Conservation (phyloP, 2,797 vertebrate species). For the Mus caroli region DNA sequence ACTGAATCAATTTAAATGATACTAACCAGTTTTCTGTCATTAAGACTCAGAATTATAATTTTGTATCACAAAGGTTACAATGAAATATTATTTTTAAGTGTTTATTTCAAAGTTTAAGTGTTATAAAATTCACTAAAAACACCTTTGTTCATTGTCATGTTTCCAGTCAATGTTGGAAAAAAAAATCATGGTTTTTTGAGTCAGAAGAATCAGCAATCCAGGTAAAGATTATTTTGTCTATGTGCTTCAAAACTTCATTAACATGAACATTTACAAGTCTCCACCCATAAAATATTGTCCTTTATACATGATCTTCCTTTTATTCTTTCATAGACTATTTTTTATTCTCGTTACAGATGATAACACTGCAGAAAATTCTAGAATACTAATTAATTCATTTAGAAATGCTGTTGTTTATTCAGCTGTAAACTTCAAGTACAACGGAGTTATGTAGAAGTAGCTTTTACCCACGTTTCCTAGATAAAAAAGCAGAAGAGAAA, state of each 20-base stretch:
- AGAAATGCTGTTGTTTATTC: constrained; percentile 65
- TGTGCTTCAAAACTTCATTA: neutral
- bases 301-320: neutral
- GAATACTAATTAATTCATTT: constrained; percentile 52
- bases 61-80: neutral
- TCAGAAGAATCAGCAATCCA: neutral
- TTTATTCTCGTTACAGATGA: neutral
- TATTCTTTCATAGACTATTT: neutral
- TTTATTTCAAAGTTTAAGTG: neutral
- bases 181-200: neutral
- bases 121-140: neutral
- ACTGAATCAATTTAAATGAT: neutral
- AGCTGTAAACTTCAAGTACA: constrained; percentile 28
- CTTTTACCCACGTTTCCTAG: constrained; percentile 28
- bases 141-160: neutral
- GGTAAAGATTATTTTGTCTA: neutral
- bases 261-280: neutral
- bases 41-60: neutral
- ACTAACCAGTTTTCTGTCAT: neutral
- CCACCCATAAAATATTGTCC: constrained; percentile 32
- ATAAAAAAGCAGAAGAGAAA: neutral
- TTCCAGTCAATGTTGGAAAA: neutral
- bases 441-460: constrained; percentile 52
- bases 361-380: neutral
- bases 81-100: neutral